Evolutionary conservation across 2,888 invertebrate genomes (phyloP), one percentile per base, ranked within the genome.

Genomic region (Cecidostiba fungosa): DNA sequence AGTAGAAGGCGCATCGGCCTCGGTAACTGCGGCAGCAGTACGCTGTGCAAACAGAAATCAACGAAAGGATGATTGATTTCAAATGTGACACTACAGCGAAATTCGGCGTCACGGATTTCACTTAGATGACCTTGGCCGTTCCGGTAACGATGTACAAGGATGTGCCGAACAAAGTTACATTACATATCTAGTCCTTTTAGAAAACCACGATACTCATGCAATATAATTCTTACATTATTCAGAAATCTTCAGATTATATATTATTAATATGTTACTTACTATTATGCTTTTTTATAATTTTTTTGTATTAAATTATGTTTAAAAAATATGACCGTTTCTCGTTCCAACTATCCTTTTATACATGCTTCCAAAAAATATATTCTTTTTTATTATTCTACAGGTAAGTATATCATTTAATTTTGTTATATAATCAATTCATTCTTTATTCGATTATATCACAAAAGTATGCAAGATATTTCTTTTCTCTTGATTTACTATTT

Each of bases 131-230:
- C 54, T 74, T 82, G 26, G 29, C 29, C 26, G 32, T 72, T 72
- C 23, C 50, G 23, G 10, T 36, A 2, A 19, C 23, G 23, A 50
- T 26, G 23, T 59, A 69, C 76, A n/a, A 72, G 32, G 32, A 66
- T 59, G 8, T n/a, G 23, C 32, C 73, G 14, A 16, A 72, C 70
- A 32, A 78, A 84, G 78, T 84, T 84, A 77, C 73, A 70, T 77
- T 73, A 77, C 72, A 81, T 84, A 82, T 86, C 86, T 84, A 84
- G 86, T 86, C 84, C 72, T 76, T 47, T 80, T 82, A 84, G 69
- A 84, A 12, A 74, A 81, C 74, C 74, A 77, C 62, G 73, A 84
- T 82, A 86, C 62, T 84, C 72, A 72, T 77, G 66, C 74, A 78
- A 80, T 59, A 43, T 23, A 19, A 69, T 39, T 47, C 54, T 77